Conservation (phyloP, 2,797 vertebrate species). For the Ispidina lecontei region DNA sequence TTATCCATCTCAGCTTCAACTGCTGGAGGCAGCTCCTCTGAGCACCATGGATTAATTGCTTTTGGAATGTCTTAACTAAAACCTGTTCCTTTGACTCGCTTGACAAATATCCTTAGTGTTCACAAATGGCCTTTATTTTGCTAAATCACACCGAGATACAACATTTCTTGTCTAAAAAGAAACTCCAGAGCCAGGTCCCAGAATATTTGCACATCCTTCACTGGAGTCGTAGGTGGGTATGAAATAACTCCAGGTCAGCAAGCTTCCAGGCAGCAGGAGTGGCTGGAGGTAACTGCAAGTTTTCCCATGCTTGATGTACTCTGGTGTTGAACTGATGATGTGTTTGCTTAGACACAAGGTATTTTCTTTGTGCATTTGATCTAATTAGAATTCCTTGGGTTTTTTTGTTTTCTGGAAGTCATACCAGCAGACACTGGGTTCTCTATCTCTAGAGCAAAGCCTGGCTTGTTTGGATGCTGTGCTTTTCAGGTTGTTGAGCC, state of each 20-base stretch:
- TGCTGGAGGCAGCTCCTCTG: conserved; percentile 15
- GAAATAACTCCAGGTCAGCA: neutral
- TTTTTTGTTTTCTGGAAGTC: neutral
- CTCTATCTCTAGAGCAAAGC: neutral
- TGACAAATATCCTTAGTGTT: conserved; percentile 26
- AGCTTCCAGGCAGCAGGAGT: neutral
- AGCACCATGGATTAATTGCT: conserved; percentile 38
- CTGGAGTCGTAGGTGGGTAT: neutral
- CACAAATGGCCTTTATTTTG: conserved; percentile 40
- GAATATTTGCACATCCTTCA: neutral
- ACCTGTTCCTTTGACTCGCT: conserved; percentile 1
- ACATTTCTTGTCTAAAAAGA: neutral
- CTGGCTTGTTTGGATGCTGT: conserved; percentile 10
- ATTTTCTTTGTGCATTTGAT: neutral
- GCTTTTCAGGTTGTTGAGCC: conserved; percentile 32
- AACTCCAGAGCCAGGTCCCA: neutral
- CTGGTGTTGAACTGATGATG: neutral
- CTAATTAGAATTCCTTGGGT: neutral
- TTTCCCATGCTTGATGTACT: neutral
- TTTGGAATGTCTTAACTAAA: conserved; percentile 46
- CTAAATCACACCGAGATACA: neutral
- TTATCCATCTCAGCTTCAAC: conserved; percentile 22
- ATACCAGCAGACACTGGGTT: neutral
- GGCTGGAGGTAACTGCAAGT: neutral
- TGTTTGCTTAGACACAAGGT: neutral